Conservation (phyloP, 2,113 vertebrate species). For the Tichodroma muraria region DNA sequence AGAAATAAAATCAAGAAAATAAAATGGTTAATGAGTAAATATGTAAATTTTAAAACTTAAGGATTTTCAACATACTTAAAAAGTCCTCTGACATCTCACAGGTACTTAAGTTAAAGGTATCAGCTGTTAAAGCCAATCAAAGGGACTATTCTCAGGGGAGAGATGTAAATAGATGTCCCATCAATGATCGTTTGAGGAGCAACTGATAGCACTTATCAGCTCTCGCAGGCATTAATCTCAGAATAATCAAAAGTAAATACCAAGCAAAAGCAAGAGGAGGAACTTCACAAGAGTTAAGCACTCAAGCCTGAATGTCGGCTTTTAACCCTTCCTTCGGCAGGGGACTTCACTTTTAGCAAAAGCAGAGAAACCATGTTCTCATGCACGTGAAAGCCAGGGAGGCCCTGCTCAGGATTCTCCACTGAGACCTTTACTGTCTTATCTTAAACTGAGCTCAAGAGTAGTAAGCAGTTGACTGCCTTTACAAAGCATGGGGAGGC, state of each 20-base stretch:
- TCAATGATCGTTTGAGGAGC: constrained; percentile 10
- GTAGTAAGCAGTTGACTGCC: neutral
- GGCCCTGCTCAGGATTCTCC: neutral
- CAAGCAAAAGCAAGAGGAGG: constrained; percentile 1
- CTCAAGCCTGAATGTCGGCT: neutral
- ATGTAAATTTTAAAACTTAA: neutral
- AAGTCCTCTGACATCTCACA: neutral
- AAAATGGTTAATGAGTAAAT: neutral
- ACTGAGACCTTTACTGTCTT: neutral
- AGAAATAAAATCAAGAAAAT: neutral
- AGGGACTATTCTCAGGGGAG: constrained; percentile 8
- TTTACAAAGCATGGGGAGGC: neutral
- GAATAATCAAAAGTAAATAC: constrained; percentile 62
- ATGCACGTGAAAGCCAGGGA: neutral
- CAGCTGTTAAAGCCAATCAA: constrained; percentile 39
- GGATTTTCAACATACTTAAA: neutral
- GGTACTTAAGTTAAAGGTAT: constrained; percentile 37
- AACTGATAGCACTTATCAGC: constrained; percentile 51
- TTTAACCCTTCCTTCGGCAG: constrained; percentile 29
- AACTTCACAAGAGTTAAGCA: neutral
- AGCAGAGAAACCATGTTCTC: neutral
- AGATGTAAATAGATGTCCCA: constrained; percentile 25
- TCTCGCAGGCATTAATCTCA: constrained; percentile 49
- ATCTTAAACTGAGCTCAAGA: neutral
- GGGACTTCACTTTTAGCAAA: neutral